Base-by-base conservation (phyloP, 1,140 invertebrate genomes). In the Drosophila persimilis region DNA sequence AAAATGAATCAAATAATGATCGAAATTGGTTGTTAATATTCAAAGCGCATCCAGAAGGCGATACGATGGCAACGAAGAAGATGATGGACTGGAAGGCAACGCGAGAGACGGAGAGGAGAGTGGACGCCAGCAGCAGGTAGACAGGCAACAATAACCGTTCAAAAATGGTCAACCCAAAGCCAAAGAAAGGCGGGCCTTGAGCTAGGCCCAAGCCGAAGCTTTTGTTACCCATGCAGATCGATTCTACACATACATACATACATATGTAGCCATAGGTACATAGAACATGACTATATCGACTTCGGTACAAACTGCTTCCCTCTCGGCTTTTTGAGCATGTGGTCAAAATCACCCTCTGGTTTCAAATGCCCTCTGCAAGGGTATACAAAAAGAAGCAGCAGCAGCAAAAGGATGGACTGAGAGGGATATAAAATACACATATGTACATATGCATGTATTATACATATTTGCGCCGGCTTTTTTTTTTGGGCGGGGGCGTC, bases 21-120 rank as follows among this genome's bases (percentile, higher is more conserved):
- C 61, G 56, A 77, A 64, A 52, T 61, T 26, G 3, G 24, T 59
- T 72, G 63, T 85, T 85, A 77, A 53, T 81, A 85, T 85, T 85
- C 80, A 77, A 86, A 73, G 58, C 53, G 81, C 80, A 77, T 39
- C 35, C 35, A 39, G 11, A 39, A 39, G 35, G 13, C 35, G 41
- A 43, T 44, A 39, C 35, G 41, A 43, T 44, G 44, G 53, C 52
- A 50, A 31, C 44, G 44, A 29, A 31, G 47, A 70, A 20, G 41
- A 24, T 50, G 50, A 58, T 22, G 53, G 60, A 58, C 35, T 39
- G 35, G 35, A 13, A 39, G 35, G 43, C 15, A 45, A 45, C 2
- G 35, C 24, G 20, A 11, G 35, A 56, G 60, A 39, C 3, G 4
- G 29, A n/a, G 39, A 15, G n/a, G 8, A 52, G n/a, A 31, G 29